Base-by-base conservation (phyloP, 1,140 invertebrate species). In the Ditylenchus dipsaci region DNA sequence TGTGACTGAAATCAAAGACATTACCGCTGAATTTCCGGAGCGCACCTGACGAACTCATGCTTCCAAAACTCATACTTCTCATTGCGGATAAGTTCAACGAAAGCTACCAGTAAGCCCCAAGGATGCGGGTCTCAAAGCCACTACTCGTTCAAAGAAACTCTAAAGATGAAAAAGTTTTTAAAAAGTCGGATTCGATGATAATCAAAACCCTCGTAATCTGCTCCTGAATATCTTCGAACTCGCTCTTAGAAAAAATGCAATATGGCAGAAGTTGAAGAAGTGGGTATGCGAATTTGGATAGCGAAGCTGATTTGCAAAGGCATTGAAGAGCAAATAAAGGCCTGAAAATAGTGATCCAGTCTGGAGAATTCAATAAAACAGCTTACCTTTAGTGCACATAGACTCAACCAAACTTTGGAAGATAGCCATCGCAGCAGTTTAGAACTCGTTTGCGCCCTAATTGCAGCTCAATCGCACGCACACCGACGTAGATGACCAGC, bases 251-350 rank as follows among this genome's bases (percentile, higher is more conserved):
- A 98, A 58, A 99, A 85, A 83, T 97, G 95, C 26, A 98, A 87
- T 1, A 98, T 86, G 11, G 92, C 91, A 83, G 93, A 96, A n/a
- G 75, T 92, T 95, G 85, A 98, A 99, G 86, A 97, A 99, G 85
- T 97, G 93, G 0, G 96, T 98, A 84, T 98, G 94, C 77, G 92
- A 95, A 85, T 98, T 98, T 0, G 96, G 95, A 85, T 96, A 99
- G 1, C 95, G 88, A 74, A 99, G 85, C 82, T 99, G 95, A 86
- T 98, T 98, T 23, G 93, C 92, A 73, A 99, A 92, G 0, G 94
- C 93, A 84, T 97, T 98, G 76, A 99, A 86, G 84, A 98, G 97
- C 73, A 98, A 85, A 83, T 97, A 98, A 0, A 89, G 86, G 3
- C 59, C 59, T 61, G 3, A 33, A 61, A 3, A 19, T 7, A 45